phyloP scores from a whole-genome alignment of 2,888 invertebrate species.

The Caenorhabditis imperialis region DNA sequence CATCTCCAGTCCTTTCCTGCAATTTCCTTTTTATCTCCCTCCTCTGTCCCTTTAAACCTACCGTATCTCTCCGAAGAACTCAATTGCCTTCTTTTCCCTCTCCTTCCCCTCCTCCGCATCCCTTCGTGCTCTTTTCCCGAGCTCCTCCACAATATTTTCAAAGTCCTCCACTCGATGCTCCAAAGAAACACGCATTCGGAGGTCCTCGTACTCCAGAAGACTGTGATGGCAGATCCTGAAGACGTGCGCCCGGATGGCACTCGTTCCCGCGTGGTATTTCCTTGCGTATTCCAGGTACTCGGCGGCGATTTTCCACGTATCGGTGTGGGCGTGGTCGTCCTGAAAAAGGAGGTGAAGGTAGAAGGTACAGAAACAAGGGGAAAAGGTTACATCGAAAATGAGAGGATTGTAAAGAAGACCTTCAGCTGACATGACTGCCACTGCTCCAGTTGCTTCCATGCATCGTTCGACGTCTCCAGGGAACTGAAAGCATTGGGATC shows the following conservation, averaged over 20 bases:
- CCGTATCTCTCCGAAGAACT: slow-evolving; percentile 56
- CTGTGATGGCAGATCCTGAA: slow-evolving; percentile 95
- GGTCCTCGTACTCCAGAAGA: slow-evolving; percentile 69
- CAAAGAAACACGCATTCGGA: slow-evolving; percentile 69
- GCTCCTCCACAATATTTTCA: slow-evolving; percentile 64
- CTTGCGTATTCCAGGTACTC: slow-evolving; percentile 90
- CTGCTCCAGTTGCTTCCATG: slow-evolving; percentile 88
- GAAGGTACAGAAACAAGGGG: slow-evolving; percentile 85
- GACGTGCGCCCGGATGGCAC: slow-evolving; percentile 92
- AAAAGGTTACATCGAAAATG: slow-evolving; percentile 84
- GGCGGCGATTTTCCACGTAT: slow-evolving; percentile 83
- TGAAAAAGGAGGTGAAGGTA: slow-evolving; percentile 16
- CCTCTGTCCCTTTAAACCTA: slow-evolving; percentile 13
- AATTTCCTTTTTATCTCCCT: slow-evolving; percentile 5
- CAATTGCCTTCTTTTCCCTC: slow-evolving; percentile 33
- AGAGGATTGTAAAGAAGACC: slow-evolving; percentile 98
- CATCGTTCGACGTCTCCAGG: slow-evolving; percentile 89
- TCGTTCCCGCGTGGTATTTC: slow-evolving; percentile 89
- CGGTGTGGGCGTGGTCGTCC: slow-evolving; percentile 51
- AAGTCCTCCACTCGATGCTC: slow-evolving; percentile 67
- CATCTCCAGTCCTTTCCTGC: slow-evolving; percentile 34
- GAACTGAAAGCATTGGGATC: slow-evolving; percentile 84
- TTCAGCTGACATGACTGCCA: slow-evolving; percentile 84
- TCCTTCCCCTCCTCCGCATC: slow-evolving; percentile 49
- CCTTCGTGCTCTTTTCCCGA: slow-evolving; percentile 52